Conservation (phyloP, 2,113 vertebrate species). For the Apus apus region DNA sequence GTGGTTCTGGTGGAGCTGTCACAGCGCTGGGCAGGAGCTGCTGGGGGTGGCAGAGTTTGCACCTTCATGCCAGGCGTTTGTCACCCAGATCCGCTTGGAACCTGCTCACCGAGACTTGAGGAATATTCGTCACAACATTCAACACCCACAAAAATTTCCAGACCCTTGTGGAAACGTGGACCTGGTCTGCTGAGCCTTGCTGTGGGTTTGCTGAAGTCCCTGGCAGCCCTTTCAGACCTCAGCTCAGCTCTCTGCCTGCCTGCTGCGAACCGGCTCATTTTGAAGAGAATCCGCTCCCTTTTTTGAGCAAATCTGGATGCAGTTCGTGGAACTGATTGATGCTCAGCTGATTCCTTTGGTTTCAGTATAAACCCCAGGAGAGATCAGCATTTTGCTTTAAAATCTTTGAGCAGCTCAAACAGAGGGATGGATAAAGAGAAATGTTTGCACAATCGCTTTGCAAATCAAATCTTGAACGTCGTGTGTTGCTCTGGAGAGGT, state of each 20-base stretch:
- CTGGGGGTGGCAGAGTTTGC: not conserved
- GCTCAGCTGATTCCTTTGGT: not conserved
- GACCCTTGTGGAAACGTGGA: not conserved
- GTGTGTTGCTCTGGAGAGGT: not conserved
- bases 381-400: not conserved
- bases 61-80: not conserved
- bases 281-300: not conserved
- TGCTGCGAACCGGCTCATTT: not conserved
- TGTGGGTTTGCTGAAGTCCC: not conserved
- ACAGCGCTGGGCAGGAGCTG: not conserved
- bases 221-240: not conserved
- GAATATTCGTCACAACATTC: not conserved
- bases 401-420: constrained; percentile 6
- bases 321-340: not conserved
- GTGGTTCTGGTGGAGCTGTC: not conserved
- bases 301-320: not conserved
- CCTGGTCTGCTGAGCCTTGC: rapidly evolving
- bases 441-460: constrained; percentile 55
- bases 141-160: not conserved
- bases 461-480: constrained; percentile 11
- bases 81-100: not conserved
- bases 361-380: constrained; percentile 15
- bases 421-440: not conserved
- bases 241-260: not conserved
- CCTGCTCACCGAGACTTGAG: rapidly evolving